Percentiles rank a stretch among this genome's conserved stretches.
phyloP scores from a whole-genome alignment of 2,888 invertebrate genomes.

The Saturnia pavonia region DNA sequence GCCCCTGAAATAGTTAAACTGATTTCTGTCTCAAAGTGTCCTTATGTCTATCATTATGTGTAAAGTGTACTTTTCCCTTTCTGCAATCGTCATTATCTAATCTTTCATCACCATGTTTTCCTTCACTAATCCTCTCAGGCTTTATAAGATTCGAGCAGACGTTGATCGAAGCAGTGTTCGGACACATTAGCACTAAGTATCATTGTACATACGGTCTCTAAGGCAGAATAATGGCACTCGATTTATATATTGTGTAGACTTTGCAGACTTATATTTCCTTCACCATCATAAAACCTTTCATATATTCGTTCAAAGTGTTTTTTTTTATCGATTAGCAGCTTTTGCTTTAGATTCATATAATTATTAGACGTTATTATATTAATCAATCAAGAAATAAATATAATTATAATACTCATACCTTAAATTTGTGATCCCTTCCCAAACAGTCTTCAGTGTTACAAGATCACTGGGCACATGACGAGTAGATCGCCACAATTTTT shows the following conservation, averaged over 20 bases:
- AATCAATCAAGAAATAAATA: not conserved
- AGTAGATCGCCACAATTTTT: conserved; percentile 80
- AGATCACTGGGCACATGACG: conserved; percentile 81
- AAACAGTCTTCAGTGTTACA: conserved; percentile 83
- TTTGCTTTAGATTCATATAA: not conserved
- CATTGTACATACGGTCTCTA: not conserved
- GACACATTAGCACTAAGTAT: not conserved
- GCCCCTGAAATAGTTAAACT: not conserved
- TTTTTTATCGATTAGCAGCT: not conserved
- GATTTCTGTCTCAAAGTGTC: not conserved
- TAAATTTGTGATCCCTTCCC: conserved; percentile 84
- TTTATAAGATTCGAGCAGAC: not conserved
- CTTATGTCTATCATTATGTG: not conserved
- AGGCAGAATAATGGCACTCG: not conserved
- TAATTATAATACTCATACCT: conserved; percentile 49
- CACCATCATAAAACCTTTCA: not conserved
- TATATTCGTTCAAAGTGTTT: not conserved
- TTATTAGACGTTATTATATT: not conserved
- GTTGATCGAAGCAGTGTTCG: not conserved
- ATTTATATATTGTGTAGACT: not conserved
- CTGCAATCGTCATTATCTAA: not conserved
- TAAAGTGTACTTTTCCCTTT: not conserved
- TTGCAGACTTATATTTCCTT: not conserved
- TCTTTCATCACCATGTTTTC: not conserved
- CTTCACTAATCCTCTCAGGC: not conserved